These are phyloP conservation scores for Vicugna pacos DNA, from an alignment of 2,113 vertebrate genomes.

Conservation along the genomic window DNA sequence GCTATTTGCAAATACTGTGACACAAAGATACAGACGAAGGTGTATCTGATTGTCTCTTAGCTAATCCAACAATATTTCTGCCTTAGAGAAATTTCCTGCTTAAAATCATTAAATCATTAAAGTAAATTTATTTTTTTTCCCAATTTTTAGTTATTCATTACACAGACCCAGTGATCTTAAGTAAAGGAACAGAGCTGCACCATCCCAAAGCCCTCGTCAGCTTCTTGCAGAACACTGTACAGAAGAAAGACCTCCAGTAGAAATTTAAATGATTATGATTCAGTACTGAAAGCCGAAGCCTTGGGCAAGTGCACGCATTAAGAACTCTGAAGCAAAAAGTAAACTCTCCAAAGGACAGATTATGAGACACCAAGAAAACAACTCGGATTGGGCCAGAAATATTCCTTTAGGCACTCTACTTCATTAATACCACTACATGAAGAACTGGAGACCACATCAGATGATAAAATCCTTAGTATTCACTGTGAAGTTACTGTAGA, in stretches of 20 bases:
- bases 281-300: neutral
- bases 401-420: neutral
- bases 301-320: neutral
- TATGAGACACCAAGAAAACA: neutral
- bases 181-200: neutral
- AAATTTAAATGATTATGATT: neutral
- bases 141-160: neutral
- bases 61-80: neutral
- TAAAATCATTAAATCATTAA: conserved; percentile 8
- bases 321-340: neutral
- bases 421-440: neutral
- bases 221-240: neutral
- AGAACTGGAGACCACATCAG: neutral
- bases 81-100: neutral
- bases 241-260: neutral
- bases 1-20: neutral
- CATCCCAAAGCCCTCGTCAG: neutral
- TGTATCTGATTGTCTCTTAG: neutral
- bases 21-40: neutral
- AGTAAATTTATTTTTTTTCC: conserved; percentile 18
- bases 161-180: neutral
- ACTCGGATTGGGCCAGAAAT: neutral
- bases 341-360: neutral
- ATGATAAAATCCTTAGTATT: neutral
- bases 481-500: neutral